These are phyloP conservation scores for Uloborus diversus DNA, from an alignment of 1,140 invertebrate genomes.

Conservation along the genomic window DNA sequence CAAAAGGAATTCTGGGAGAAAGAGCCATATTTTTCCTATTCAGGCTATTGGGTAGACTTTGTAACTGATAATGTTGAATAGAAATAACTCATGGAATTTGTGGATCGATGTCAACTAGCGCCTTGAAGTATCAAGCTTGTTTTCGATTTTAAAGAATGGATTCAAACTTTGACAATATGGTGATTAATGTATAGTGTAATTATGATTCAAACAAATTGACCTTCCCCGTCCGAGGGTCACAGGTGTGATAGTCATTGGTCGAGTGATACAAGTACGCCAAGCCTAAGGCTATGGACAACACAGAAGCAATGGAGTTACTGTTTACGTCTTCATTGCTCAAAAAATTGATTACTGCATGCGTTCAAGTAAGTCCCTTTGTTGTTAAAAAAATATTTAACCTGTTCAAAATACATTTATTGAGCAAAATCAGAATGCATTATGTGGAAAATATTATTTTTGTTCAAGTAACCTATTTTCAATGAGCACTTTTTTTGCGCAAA, in stretches of 20 bases:
- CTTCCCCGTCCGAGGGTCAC: slow-evolving; percentile 55
- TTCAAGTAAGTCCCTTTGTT: slow-evolving; percentile 9
- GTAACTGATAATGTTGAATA: slow-evolving; percentile 48
- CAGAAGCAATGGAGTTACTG: slow-evolving; percentile 51
- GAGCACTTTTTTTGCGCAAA: slow-evolving; percentile 21
- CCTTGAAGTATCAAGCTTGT: neutral
- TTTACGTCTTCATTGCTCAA: slow-evolving; percentile 52
- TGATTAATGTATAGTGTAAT: slow-evolving; percentile 30
- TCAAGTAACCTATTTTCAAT: slow-evolving; percentile 54
- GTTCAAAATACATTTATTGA: no score
- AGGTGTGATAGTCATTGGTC: slow-evolving; percentile 55
- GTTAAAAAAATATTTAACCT: neutral
- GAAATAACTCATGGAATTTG: slow-evolving; percentile 18
- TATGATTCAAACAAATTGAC: slow-evolving; percentile 53
- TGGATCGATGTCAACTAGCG: slow-evolving; percentile 10
- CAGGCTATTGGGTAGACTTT: slow-evolving; percentile 38
- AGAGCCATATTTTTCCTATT: slow-evolving; percentile 55
- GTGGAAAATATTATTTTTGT: slow-evolving; percentile 20
- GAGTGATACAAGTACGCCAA: slow-evolving; percentile 55
- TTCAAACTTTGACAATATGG: slow-evolving; percentile 4
- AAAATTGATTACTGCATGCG: slow-evolving; percentile 43
- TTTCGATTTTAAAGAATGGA: neutral
- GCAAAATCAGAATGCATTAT: neutral
- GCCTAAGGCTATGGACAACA: slow-evolving; percentile 55
- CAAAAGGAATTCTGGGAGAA: slow-evolving; percentile 47